phyloP scores from a whole-genome alignment of 1,140 invertebrate species.

The Lasioglossum baleicum region DNA sequence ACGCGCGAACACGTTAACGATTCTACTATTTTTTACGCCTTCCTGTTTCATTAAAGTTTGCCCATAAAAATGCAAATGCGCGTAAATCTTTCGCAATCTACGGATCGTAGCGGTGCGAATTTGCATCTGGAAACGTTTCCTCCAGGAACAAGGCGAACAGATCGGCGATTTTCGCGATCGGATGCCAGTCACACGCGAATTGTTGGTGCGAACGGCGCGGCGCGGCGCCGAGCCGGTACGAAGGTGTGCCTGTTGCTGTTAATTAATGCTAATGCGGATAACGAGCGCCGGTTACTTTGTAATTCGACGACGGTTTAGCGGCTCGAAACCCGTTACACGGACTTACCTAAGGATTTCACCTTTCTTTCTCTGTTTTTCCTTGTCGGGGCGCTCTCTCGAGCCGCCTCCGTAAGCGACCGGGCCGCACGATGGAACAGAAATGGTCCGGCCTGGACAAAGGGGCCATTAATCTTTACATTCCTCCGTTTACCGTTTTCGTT shows the following conservation, averaged over 20 bases:
- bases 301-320: slow-evolving; percentile 61
- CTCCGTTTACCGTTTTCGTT: slow-evolving; percentile 10
- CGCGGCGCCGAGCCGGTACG: not conserved
- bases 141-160: too few relatives aligned
- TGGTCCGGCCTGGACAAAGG: slow-evolving; percentile 46
- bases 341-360: slow-evolving; percentile 48
- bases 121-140: too few relatives aligned
- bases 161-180: too few relatives aligned
- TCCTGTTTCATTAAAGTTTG: too few relatives aligned
- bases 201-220: not conserved
- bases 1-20: too few relatives aligned
- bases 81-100: too few relatives aligned
- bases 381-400: not conserved
- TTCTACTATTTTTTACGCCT: too few relatives aligned
- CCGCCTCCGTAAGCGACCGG: not conserved
- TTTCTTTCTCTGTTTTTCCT: slow-evolving; percentile 40
- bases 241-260: slow-evolving; percentile 44
- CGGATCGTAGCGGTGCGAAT: too few relatives aligned
- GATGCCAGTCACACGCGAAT: not conserved
- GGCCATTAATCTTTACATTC: slow-evolving; percentile 46
- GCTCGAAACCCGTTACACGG: slow-evolving; percentile 59
- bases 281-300: slow-evolving; percentile 62
- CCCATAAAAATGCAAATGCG: too few relatives aligned
- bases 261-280: slow-evolving; percentile 63
- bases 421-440: slow-evolving; percentile 20